Evolutionary conservation across 2,888 invertebrate genomes (phyloP).

Genomic region (Euclidia mi): DNA sequence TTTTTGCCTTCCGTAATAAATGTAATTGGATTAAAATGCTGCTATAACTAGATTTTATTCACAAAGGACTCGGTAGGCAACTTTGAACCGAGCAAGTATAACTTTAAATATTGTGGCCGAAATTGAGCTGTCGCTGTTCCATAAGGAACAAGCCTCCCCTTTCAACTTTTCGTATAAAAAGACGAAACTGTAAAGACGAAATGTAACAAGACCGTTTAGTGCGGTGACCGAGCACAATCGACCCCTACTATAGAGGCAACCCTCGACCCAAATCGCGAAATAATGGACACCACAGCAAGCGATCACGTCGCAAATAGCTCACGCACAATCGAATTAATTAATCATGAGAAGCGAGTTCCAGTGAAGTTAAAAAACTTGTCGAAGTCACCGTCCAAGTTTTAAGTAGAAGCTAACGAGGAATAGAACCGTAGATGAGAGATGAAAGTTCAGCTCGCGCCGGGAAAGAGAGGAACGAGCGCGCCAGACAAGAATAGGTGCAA

Average conservation of each 20-base stretch:
- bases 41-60: neutral
- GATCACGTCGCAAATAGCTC: conserved; percentile 81
- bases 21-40: conserved; percentile 3
- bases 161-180: conserved; percentile 70
- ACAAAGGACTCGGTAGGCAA: neutral
- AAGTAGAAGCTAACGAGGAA: conserved; percentile 88
- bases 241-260: conserved; percentile 70
- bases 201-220: conserved; percentile 80
- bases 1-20: neutral
- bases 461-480: conserved; percentile 68
- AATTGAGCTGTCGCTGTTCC: conserved; percentile 71
- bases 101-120: conserved; percentile 58
- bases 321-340: conserved; percentile 89
- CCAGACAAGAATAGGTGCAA: conserved; percentile 88
- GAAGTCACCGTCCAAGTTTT: conserved; percentile 82
- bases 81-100: neutral
- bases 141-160: conserved; percentile 70
- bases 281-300: conserved; percentile 81
- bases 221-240: conserved; percentile 83
- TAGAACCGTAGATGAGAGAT: conserved; percentile 79
- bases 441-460: conserved; percentile 78
- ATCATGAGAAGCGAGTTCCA: conserved; percentile 82
- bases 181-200: conserved; percentile 70
- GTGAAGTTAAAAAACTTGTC: conserved; percentile 86
- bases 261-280: conserved; percentile 82